These are phyloP conservation scores for Serilophus lunatus DNA, from an alignment of 2,113 vertebrate species.

Conservation along the genomic window DNA sequence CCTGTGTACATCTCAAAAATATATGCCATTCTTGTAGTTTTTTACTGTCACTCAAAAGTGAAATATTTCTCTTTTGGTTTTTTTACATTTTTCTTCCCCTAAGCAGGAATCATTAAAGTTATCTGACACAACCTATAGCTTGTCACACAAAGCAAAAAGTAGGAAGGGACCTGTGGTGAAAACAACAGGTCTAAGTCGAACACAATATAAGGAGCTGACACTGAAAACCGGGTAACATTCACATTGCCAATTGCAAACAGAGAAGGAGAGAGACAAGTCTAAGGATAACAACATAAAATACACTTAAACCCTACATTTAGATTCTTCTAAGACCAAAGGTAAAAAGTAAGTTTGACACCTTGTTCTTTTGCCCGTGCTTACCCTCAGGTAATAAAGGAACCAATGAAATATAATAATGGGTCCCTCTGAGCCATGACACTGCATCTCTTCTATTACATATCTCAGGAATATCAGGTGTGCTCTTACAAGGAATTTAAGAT, in stretches of 20 bases:
- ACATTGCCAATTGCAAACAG: constrained; percentile 10
- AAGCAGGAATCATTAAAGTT: constrained; percentile 26
- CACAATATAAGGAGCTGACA: constrained; percentile 28
- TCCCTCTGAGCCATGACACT: constrained; percentile 25
- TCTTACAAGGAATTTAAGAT: constrained; percentile 48
- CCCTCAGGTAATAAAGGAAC: constrained; percentile 68
- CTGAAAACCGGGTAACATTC: constrained; percentile 13
- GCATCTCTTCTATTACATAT: constrained; percentile 35
- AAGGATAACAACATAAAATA: constrained; percentile 66
- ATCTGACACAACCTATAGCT: constrained; percentile 45
- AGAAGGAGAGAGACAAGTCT: background rate
- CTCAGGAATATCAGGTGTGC: constrained; percentile 28
- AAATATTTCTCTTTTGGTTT: background rate
- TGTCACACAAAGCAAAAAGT: constrained; percentile 25
- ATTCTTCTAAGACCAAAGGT: constrained; percentile 62
- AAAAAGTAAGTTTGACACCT: constrained; percentile 70
- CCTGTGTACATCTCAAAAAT: background rate
- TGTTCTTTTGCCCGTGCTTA: constrained; percentile 62
- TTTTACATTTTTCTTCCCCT: background rate
- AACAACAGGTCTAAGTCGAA: constrained; percentile 51
- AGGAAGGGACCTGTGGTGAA: constrained; percentile 34
- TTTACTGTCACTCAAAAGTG: constrained; percentile 24
- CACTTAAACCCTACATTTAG: constrained; percentile 63
- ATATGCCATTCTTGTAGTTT: background rate
- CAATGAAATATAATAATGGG: constrained; percentile 68